Conservation (phyloP, 2,797 vertebrate species). For the Acanthiza pusilla region DNA sequence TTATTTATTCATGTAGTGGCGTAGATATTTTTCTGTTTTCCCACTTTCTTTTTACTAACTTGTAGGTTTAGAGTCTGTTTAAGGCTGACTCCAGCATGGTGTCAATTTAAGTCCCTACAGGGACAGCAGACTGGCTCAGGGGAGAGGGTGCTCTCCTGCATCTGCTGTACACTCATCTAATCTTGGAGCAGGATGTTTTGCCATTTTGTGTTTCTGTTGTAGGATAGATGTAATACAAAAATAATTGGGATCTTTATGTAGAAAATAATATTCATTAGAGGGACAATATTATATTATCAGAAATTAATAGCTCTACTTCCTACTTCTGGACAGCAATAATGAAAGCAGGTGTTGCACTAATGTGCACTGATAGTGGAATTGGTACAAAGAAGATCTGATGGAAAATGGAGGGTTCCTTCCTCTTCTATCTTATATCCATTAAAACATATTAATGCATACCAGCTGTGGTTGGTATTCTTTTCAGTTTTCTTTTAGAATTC, state of each 20-base stretch:
- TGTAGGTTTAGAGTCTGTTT: background rate
- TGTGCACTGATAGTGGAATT: background rate
- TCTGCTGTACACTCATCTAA: background rate
- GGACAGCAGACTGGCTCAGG: background rate
- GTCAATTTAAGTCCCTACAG: background rate
- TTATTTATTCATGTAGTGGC: background rate
- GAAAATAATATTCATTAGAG: background rate
- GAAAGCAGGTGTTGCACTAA: background rate
- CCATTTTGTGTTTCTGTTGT: background rate
- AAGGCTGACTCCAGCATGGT: background rate
- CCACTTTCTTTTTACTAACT: background rate
- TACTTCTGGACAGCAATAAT: background rate
- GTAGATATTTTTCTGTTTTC: background rate
- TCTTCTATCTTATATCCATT: background rate
- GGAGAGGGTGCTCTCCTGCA: background rate
- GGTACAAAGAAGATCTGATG: background rate
- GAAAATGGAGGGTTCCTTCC: background rate
- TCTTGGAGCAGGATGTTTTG: background rate
- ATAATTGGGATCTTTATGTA: background rate
- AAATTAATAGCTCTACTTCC: background rate
- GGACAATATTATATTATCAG: background rate
- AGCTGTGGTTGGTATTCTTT: background rate
- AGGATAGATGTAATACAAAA: background rate
- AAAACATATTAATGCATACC: background rate
- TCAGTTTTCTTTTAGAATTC: background rate